Conservation (phyloP, 1,140 invertebrate species). For the Drosophila sproati region DNA sequence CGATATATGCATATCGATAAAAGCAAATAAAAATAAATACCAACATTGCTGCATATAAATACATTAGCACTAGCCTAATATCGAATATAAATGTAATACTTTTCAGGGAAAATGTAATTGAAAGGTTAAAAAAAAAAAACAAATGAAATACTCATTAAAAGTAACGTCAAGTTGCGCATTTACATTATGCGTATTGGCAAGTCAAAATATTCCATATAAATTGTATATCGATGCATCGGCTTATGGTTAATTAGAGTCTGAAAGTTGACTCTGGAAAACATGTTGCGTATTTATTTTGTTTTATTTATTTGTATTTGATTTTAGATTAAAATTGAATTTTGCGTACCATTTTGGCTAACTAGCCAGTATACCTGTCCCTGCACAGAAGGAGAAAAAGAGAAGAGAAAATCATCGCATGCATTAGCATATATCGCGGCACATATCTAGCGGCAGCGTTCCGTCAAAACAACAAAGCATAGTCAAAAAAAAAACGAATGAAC, state of each 20-base stretch:
- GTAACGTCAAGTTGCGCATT: background rate
- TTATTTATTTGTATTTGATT: background rate
- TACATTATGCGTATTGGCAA: background rate
- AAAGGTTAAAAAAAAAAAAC: too few species aligned
- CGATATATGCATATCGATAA: slow-evolving; percentile 34
- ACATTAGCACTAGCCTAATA: background rate
- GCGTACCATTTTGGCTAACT: background rate
- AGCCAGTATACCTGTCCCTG: slow-evolving; percentile 1
- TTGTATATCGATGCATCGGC: background rate
- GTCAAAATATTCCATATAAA: background rate
- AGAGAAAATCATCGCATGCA: slow-evolving; percentile 20
- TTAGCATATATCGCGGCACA: slow-evolving; percentile 26
- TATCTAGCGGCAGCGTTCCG: slow-evolving; percentile 53
- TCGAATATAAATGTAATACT: too few species aligned
- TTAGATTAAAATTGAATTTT: slow-evolving; percentile 6
- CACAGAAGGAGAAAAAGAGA: background rate
- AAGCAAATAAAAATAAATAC: slow-evolving; percentile 2
- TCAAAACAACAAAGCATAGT: slow-evolving; percentile 59
- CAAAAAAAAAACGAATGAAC: slow-evolving; percentile 15
- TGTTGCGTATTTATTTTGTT: background rate
- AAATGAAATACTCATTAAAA: background rate
- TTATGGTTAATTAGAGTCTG: background rate
- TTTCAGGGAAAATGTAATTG: too few species aligned
- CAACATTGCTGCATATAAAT: background rate
- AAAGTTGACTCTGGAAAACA: slow-evolving; percentile 12